Evolutionary conservation across 2,797 vertebrate genomes (phyloP).

Genomic region (Cyprinodon diabolis): DNA sequence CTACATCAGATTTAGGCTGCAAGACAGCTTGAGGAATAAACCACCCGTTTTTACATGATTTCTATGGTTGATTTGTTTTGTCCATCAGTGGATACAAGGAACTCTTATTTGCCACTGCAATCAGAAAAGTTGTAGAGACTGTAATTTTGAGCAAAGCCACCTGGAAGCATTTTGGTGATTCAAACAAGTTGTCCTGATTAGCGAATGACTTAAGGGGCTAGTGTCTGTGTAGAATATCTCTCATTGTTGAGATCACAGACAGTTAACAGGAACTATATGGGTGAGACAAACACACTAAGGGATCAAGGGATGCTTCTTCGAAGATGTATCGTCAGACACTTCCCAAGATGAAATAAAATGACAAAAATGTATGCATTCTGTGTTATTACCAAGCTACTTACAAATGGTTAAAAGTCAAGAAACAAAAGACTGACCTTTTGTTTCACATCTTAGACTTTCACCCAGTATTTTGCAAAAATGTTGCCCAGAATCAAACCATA

Average conservation of each 20-base stretch:
- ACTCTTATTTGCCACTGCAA: neutral
- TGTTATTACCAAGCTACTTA: neutral
- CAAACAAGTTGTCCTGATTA: neutral
- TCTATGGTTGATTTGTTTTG: neutral
- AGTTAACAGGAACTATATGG: neutral
- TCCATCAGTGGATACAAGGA: neutral
- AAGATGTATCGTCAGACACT: neutral
- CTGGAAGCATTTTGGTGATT: neutral
- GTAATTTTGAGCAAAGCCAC: neutral
- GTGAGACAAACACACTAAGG: neutral
- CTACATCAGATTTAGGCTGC: neutral
- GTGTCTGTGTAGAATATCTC: neutral
- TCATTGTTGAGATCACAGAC: neutral
- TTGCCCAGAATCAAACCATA: too few relatives aligned
- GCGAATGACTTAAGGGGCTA: neutral
- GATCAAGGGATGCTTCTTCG: neutral
- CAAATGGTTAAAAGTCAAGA: too few relatives aligned
- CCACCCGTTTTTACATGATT: slow-evolving; percentile 1
- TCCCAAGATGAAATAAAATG: neutral
- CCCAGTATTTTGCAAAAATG: too few relatives aligned
- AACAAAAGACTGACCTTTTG: too few relatives aligned
- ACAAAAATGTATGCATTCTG: neutral
- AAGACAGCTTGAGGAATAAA: neutral
- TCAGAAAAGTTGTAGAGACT: neutral
- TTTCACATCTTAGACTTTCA: too few relatives aligned